Percentiles rank a stretch among this genome's conserved stretches.
phyloP scores from a whole-genome alignment of 2,888 invertebrate genomes.

The Drosophila histrio region DNA sequence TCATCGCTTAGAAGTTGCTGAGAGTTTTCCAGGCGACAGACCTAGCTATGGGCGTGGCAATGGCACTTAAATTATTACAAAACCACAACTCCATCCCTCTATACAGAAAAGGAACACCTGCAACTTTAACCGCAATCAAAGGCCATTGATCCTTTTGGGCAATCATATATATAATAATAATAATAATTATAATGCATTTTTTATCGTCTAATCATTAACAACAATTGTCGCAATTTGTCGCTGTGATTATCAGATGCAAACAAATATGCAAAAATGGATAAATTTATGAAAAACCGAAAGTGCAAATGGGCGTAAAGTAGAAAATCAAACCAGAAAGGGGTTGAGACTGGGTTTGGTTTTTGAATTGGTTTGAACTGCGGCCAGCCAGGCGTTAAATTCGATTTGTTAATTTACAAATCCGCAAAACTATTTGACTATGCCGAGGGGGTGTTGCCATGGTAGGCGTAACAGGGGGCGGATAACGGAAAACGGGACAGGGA shows the following conservation, averaged over 20 bases:
- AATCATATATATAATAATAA: constrained; percentile 6
- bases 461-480: constrained; percentile 4
- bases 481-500: neutral
- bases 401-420: constrained; percentile 81
- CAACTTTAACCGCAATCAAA: constrained; percentile 65
- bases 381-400: constrained; percentile 76
- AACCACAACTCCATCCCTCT: neutral
- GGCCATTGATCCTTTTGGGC: constrained; percentile 65
- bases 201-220: constrained; percentile 74
- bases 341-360: constrained; percentile 12
- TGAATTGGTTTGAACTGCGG: constrained; percentile 25
- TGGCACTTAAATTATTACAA: constrained; percentile 56
- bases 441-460: constrained; percentile 37
- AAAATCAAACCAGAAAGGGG: constrained; percentile 61
- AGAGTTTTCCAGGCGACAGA: neutral
- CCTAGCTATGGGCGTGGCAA: constrained; percentile 33
- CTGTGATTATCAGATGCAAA: constrained; percentile 61
- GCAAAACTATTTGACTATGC: constrained; percentile 76
- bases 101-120: constrained; percentile 39
- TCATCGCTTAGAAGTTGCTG: constrained; percentile 8
- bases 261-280: constrained; percentile 71
- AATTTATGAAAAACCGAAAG: constrained; percentile 58
- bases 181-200: constrained; percentile 31
- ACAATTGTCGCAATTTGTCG: constrained; percentile 76
- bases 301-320: constrained; percentile 53